phyloP scores from a whole-genome alignment of 2,113 vertebrate species.

The Epinephelus fuscoguttatus region DNA sequence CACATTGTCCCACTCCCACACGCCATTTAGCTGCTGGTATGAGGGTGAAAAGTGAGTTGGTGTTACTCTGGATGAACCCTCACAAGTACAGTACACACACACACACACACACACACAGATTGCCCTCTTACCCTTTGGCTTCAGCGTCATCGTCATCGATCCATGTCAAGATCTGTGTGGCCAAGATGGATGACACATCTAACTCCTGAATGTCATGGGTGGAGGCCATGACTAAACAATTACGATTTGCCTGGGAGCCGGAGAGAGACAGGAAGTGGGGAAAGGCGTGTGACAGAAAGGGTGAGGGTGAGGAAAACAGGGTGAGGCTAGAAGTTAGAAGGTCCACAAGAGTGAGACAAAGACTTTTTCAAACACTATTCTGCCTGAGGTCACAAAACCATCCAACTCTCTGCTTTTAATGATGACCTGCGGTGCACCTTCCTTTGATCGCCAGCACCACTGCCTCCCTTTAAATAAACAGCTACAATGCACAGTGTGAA shows the following conservation, averaged over 20 bases:
- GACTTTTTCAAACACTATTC: background rate
- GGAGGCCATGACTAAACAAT: constrained; percentile 97
- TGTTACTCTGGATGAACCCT: constrained; percentile 40
- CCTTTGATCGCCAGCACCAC: constrained; percentile 19
- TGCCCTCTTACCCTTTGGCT: constrained; percentile 89
- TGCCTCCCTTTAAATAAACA: constrained; percentile 19
- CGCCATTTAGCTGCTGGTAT: constrained; percentile 12
- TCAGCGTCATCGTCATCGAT: constrained; percentile 96
- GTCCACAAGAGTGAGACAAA: background rate
- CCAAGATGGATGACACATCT: constrained; percentile 96
- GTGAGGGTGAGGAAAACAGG: background rate
- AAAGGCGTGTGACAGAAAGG: background rate
- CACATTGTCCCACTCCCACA: background rate
- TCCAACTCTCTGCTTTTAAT: constrained; percentile 21
- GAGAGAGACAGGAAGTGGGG: constrained; percentile 18
- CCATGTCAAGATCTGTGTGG: constrained; percentile 97
- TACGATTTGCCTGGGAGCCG: constrained; percentile 92
- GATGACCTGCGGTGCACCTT: background rate
- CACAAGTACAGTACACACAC: background rate
- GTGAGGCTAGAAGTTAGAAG: constrained; percentile 3
- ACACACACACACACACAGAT: constrained; percentile 3
- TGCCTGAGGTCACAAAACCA: constrained; percentile 13
- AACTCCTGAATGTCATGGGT: constrained; percentile 98
- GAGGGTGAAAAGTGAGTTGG: constrained; percentile 35
- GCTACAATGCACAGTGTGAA: constrained; percentile 17